phyloP scores from a whole-genome alignment of 2,113 vertebrate species.

The Proterorhinus semilunaris region DNA sequence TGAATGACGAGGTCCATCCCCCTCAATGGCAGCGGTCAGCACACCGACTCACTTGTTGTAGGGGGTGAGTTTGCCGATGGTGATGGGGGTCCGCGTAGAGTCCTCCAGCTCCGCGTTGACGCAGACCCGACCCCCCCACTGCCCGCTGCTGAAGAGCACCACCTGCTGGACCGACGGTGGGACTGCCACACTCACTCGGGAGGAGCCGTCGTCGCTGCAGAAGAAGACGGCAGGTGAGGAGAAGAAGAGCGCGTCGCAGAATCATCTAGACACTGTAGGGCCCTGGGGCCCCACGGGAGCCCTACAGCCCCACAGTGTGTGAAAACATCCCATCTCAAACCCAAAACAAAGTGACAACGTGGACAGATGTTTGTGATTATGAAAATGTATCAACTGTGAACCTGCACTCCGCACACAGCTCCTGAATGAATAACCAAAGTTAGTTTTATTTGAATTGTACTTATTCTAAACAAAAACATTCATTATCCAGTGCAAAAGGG shows the following conservation, averaged over 20 bases:
- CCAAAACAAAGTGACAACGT: too few species aligned
- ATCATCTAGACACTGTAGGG: not conserved
- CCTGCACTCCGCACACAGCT: too few species aligned
- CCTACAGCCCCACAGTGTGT: too few species aligned
- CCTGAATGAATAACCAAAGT: too few species aligned
- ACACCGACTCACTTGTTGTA: slow-evolving; percentile 66
- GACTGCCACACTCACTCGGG: slow-evolving; percentile 54
- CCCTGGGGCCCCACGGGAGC: too few species aligned
- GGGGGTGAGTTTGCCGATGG: slow-evolving; percentile 73
- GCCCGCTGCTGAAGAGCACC: slow-evolving; percentile 76
- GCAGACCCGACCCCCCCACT: slow-evolving; percentile 65
- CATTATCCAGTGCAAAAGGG: too few species aligned
- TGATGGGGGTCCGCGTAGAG: slow-evolving; percentile 56
- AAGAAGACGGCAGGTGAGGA: not conserved
- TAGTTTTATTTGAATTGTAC: too few species aligned
- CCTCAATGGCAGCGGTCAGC: too few species aligned
- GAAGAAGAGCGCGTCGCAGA: not conserved
- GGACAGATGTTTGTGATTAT: too few species aligned
- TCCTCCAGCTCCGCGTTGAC: slow-evolving; percentile 72
- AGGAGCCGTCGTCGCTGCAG: slow-evolving; percentile 43
- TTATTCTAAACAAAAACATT: too few species aligned
- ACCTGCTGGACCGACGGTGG: slow-evolving; percentile 65
- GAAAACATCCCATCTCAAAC: too few species aligned
- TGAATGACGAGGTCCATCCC: too few species aligned
- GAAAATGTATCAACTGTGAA: not conserved